Base-by-base conservation (phyloP, 1,140 invertebrate species). In the Drosophila ananassae region DNA sequence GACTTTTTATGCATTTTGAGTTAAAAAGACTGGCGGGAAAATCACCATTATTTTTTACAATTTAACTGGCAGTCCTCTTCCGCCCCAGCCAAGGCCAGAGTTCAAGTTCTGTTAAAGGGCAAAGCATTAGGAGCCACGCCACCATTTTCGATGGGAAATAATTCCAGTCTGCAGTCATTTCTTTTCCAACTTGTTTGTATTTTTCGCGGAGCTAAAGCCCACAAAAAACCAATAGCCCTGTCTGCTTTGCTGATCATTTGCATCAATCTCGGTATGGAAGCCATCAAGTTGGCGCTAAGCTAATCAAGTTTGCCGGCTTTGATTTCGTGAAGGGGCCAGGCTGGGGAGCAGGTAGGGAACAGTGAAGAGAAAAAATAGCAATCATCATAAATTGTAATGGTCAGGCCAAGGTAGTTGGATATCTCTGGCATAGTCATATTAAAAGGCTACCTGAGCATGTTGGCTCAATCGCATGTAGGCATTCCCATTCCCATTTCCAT, bases 311-410 rank as follows among this genome's bases (percentile, higher is more conserved):
- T 84, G 62, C 76, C 69, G 66, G 59, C 52, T 75, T 44, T 56
- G 62, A 64, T 54, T 73, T 61, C 53, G 48, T 17, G 17, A 44
- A 41, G 12, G 2, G 8, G 32, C 32, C 32, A 10, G 39, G 12
- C 12, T 10, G 39, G 10, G 8, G 17, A 21, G 44, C 44, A 24
- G 44, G 21, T 21, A 44, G 41, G 21, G 6, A 44, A 2, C 44
- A 22, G 44, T 24, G 44, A 12, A 37, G 50, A 71, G 10, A 41
- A 24, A 51, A 81, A 72, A 72, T 69, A 47, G 75, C 87, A 87
- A 87, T 89, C 83, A 87, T 89, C 75, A 87, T 87, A 87, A 89
- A 83, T 87, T 62, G 83, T 89, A 83, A 83, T 89, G 82, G 69
- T 62, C 81, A 55, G 53, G 59, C 58, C 47, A 60, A 63, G 59